phyloP scores from a whole-genome alignment of 2,113 vertebrate genomes.

The Bolborhynchus lineola region DNA sequence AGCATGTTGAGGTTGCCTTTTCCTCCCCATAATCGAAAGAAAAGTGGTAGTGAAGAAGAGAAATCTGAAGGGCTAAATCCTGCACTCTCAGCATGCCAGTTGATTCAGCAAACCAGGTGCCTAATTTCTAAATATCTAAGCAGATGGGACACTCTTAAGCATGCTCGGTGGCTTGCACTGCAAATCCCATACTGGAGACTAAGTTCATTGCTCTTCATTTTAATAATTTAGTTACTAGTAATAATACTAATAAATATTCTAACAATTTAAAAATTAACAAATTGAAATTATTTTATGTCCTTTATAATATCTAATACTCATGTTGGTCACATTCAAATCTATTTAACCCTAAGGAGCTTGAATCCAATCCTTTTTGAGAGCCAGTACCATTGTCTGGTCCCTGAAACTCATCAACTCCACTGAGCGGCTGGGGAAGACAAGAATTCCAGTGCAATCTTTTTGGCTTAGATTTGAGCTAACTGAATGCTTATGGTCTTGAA shows the following conservation, averaged over 20 bases:
- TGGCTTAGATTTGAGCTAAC: background rate
- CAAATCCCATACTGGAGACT: background rate
- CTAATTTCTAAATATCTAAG: background rate
- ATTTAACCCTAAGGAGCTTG: background rate
- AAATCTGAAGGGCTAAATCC: background rate
- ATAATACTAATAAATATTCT: background rate
- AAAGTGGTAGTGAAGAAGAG: background rate
- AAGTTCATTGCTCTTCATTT: background rate
- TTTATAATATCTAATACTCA: background rate
- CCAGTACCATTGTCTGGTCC: background rate
- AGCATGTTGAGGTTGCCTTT: background rate
- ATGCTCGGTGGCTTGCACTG: background rate
- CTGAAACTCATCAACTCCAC: background rate
- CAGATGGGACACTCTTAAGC: background rate
- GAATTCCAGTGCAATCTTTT: background rate
- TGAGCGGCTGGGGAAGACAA: background rate
- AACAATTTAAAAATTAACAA: background rate
- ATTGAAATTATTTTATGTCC: background rate
- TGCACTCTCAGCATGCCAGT: accelerated
- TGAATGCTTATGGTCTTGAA: background rate
- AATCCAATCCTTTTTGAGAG: background rate
- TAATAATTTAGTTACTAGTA: background rate
- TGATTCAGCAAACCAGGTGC: background rate
- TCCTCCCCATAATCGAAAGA: background rate
- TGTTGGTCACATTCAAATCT: background rate